Conservation (phyloP, 2,888 invertebrate genomes). For the Drosophila suboccidentalis region DNA sequence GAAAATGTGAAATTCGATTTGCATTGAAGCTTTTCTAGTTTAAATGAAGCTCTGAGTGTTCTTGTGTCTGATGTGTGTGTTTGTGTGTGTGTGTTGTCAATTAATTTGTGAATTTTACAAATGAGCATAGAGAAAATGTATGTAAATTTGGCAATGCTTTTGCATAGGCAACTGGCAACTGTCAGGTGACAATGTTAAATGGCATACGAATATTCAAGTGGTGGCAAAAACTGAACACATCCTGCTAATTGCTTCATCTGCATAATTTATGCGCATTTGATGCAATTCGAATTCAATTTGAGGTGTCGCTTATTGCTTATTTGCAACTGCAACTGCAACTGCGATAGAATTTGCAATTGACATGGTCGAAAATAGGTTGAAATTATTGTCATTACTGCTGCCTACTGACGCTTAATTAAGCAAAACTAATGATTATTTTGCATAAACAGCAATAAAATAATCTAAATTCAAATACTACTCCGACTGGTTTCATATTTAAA, state of each 20-base stretch:
- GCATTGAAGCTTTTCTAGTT: slow-evolving; percentile 42
- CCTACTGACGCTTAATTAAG: slow-evolving; percentile 62
- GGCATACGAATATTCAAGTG: slow-evolving; percentile 12
- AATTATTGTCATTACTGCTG: slow-evolving; percentile 52
- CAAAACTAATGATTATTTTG: slow-evolving; percentile 60
- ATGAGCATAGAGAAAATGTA: slow-evolving; percentile 68
- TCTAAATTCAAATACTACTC: slow-evolving; percentile 3
- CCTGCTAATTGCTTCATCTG: slow-evolving; percentile 76
- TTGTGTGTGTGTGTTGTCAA: slow-evolving; percentile 44
- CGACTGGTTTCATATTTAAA: slow-evolving; percentile 1
- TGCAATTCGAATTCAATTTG: slow-evolving; percentile 71
- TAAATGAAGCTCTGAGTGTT: slow-evolving; percentile 14
- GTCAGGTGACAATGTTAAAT: slow-evolving; percentile 61
- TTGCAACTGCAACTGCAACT: slow-evolving; percentile 11
- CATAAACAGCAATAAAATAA: slow-evolving; percentile 65
- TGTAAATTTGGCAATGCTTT: slow-evolving; percentile 72
- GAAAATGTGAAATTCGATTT: slow-evolving; percentile 60
- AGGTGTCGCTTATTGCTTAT: slow-evolving; percentile 49
- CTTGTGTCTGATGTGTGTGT: slow-evolving; percentile 16
- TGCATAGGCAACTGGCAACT: slow-evolving; percentile 17
- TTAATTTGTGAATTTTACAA: slow-evolving; percentile 79
- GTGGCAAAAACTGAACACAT: slow-evolving; percentile 43
- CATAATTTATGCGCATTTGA: slow-evolving; percentile 73
- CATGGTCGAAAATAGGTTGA: slow-evolving; percentile 37
- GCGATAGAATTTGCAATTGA: slow-evolving; percentile 13